Base-by-base conservation (phyloP, 2,888 invertebrate genomes). In the Mythimna lalbum region DNA sequence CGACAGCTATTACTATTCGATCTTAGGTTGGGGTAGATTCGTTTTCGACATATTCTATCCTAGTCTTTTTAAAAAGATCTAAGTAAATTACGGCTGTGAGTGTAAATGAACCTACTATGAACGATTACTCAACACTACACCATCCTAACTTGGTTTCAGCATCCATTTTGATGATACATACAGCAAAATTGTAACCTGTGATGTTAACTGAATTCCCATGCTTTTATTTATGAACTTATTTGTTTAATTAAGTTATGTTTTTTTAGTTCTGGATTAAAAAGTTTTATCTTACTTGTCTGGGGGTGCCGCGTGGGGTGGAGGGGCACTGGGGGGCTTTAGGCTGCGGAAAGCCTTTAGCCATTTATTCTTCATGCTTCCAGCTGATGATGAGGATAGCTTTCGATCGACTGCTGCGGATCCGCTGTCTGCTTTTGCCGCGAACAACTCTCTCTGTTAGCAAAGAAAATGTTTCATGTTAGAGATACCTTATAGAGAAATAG, bases 271-370 rank as follows among this genome's bases (percentile, higher is more conserved):
- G 19, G 2, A n/a, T 64, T 23, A 57, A 55, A 53, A 61, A 50
- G 36, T 47, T 53, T 52, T 49, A 19, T 61, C 94, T 89, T 92
- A 96, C 96, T 95, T 96, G 95, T 92, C 96, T 66, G 93, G 94
- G 61, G 91, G 94, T 36, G 91, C 96, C 76, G 92, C 94, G 83
- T 94, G 95, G 70, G 92, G 96, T 74, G 93, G 95, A 63, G 96
- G 96, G 74, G 96, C 97, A 83, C 97, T 97, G 85, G 98, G 98
- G 55, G 98, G 98, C 95, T 99, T 99, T 85, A 99, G 97, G 94
- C 98, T 99, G 93, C 98, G 98, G 96, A 99, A 99, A 82, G 99
- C 99, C 95, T 99, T 99, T 89, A 99, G 96, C 99, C 99, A 99
- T 97, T 99, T 99, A 92, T 98, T 98, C 96, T 99, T 99, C 97